Evolutionary conservation across 2,797 vertebrate genomes (phyloP).

Genomic region (Pseudochromis fuscus): DNA sequence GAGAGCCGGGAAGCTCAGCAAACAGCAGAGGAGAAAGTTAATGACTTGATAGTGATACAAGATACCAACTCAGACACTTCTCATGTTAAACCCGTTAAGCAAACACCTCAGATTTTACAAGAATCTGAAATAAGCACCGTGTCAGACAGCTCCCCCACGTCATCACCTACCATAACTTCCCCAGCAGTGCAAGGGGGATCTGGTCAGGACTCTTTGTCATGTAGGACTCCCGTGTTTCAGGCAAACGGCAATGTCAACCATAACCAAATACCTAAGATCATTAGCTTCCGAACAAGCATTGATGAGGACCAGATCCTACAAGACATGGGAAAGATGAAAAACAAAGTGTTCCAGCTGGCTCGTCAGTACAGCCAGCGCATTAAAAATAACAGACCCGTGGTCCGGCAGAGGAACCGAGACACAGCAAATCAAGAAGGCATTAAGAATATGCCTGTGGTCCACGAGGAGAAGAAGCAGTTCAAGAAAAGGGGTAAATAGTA

Average conservation of each 20-base stretch:
- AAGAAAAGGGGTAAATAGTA: conserved; percentile 78
- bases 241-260: conserved; percentile 58
- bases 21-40: conserved; percentile 5
- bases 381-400: conserved; percentile 84
- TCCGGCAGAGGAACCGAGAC: conserved; percentile 71
- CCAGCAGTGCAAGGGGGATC: conserved; percentile 53
- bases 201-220: conserved; percentile 54
- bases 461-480: conserved; percentile 78
- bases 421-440: conserved; percentile 66
- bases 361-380: conserved; percentile 97
- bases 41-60: conserved; percentile 23
- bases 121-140: conserved; percentile 80
- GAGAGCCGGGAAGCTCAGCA: conserved; percentile 48
- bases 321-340: conserved; percentile 89
- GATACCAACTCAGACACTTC: conserved; percentile 44
- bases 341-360: conserved; percentile 94
- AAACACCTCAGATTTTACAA: conserved; percentile 84
- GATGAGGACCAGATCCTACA: conserved; percentile 85
- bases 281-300: conserved; percentile 70
- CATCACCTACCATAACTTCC: conserved; percentile 68
- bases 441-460: conserved; percentile 70
- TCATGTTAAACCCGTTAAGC: conserved; percentile 59
- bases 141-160: conserved; percentile 68
- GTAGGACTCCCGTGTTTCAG: conserved; percentile 39
- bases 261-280: conserved; percentile 74